Conservation (phyloP, 2,888 invertebrate species). For the Stomorhina lunata region DNA sequence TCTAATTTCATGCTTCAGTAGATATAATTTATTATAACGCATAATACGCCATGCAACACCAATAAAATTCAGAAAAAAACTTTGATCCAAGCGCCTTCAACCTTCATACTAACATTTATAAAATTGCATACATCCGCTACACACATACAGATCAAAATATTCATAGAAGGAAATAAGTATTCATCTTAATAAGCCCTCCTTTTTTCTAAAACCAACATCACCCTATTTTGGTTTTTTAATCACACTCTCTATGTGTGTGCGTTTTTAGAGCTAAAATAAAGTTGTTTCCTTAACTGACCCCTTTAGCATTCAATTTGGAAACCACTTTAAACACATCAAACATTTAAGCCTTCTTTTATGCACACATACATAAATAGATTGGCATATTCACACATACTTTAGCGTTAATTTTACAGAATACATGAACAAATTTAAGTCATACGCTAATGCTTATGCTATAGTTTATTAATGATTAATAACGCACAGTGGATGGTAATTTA, state of each 20-base stretch:
- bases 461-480: conserved; percentile 49
- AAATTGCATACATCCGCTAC: conserved; percentile 9
- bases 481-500: too few relatives aligned
- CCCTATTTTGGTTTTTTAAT: background rate
- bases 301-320: conserved; percentile 32
- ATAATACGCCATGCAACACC: conserved; percentile 48
- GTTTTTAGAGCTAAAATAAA: conserved; percentile 24
- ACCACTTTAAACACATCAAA: conserved; percentile 28
- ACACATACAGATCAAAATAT: too few relatives aligned
- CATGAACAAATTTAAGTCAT: conserved; percentile 28
- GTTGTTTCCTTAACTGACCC: conserved; percentile 45
- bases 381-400: background rate
- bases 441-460: conserved; percentile 39
- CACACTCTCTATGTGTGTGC: too few relatives aligned
- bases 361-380: background rate
- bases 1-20: conserved; percentile 69
- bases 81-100: conserved; percentile 21
- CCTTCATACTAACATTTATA: conserved; percentile 15
- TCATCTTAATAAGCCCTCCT: conserved; percentile 43
- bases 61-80: background rate
- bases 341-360: too few relatives aligned
- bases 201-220: background rate
- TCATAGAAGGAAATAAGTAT: conserved; percentile 18
- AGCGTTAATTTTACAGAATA: background rate
- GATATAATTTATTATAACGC: conserved; percentile 65